Percentiles rank a stretch among this genome's conserved stretches.
Evolutionary conservation across 1,140 invertebrate genomes (phyloP).

Genomic region (Phthorimaea operculella): DNA sequence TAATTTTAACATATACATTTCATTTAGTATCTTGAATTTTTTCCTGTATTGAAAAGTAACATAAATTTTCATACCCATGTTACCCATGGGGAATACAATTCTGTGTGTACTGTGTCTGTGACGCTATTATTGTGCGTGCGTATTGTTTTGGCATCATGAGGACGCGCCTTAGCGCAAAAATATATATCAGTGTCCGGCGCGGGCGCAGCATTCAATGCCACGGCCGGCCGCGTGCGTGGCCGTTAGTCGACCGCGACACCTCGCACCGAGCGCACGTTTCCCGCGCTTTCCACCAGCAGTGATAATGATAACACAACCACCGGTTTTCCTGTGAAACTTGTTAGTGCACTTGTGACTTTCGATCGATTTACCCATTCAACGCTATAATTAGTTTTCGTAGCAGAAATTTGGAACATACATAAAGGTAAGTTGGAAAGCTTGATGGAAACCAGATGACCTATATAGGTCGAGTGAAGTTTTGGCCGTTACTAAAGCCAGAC

Average conservation of each 20-base stretch:
- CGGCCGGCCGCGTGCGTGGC: slow-evolving; percentile 13
- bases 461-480: too few relatives aligned
- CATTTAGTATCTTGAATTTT: too few relatives aligned
- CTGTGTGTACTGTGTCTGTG: too few relatives aligned
- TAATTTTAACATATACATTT: too few relatives aligned
- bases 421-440: too few relatives aligned
- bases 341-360: background rate
- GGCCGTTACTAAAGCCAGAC: too few relatives aligned
- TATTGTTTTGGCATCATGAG: background rate
- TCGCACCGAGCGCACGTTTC: background rate
- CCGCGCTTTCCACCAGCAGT: background rate
- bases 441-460: too few relatives aligned
- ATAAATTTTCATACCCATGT: too few relatives aligned
- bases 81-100: too few relatives aligned
- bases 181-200: slow-evolving; percentile 18
- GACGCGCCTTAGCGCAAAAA: slow-evolving; percentile 1
- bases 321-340: background rate
- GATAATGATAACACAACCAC: slow-evolving; percentile 8
- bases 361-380: background rate
- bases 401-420: background rate
- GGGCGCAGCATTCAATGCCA: slow-evolving; percentile 24
- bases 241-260: background rate
- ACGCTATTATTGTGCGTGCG: too few relatives aligned
- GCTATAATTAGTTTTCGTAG: background rate
- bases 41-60: too few relatives aligned